Percentiles rank a stretch among this genome's conserved stretches.
phyloP scores from a whole-genome alignment of 1,140 invertebrate species.

The Drosophila azteca region DNA sequence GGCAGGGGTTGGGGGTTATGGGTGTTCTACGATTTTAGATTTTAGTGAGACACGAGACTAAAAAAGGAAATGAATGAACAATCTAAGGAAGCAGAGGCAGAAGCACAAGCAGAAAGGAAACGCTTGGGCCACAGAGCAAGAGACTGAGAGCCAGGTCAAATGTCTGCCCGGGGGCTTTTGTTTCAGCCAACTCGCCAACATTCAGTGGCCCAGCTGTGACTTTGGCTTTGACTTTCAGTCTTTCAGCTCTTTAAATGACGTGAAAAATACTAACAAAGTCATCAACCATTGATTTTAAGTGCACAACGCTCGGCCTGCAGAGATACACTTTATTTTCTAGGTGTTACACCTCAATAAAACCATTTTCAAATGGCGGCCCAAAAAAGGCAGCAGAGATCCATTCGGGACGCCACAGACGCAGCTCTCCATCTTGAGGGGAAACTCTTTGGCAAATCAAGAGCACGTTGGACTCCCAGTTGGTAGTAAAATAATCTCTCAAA shows the following conservation, averaged over 20 bases:
- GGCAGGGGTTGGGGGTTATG: neutral
- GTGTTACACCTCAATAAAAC: neutral
- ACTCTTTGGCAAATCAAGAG: too few species aligned
- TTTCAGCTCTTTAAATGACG: conserved; percentile 57
- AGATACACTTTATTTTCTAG: neutral
- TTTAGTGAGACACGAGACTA: neutral
- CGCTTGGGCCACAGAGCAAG: neutral
- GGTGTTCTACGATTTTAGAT: neutral
- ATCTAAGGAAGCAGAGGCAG: too few species aligned
- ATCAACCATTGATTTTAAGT: conserved; percentile 66
- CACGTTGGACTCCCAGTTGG: too few species aligned
- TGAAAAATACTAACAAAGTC: conserved; percentile 46
- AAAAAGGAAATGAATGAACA: neutral
- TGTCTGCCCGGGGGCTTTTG: conserved; percentile 11
- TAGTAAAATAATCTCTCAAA: too few species aligned
- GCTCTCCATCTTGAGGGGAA: too few species aligned
- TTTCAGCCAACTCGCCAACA: too few species aligned
- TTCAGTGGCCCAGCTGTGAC: conserved; percentile 22
- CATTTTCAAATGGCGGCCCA: neutral
- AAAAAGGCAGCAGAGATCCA: too few species aligned
- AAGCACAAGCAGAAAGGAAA: neutral
- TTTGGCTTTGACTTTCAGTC: conserved; percentile 16
- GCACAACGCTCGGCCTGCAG: neutral
- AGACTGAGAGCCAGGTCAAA: neutral
- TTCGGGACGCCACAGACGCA: too few species aligned